Evolutionary conservation across 2,888 invertebrate genomes (phyloP).

Genomic region (Phaonia tiefii): DNA sequence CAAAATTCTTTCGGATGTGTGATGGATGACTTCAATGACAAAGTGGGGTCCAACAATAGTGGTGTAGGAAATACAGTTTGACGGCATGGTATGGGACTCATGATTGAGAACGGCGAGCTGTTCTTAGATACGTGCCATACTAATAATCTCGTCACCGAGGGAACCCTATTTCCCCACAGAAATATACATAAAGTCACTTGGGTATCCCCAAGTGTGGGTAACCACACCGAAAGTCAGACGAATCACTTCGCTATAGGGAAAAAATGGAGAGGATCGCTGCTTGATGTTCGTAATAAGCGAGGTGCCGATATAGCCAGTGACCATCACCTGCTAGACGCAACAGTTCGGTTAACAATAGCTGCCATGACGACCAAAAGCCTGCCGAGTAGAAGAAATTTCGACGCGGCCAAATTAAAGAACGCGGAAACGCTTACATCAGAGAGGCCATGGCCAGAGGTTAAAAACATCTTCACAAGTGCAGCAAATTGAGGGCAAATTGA

Average conservation of each 20-base stretch:
- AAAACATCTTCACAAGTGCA: too few relatives aligned
- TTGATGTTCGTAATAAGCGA: not conserved
- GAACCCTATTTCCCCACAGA: not conserved
- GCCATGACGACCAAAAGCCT: too few relatives aligned
- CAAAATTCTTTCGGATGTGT: not conserved
- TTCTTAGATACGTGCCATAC: conserved; percentile 11
- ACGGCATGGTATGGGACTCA: not conserved
- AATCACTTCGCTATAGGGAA: conserved; percentile 22
- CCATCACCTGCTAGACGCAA: not conserved
- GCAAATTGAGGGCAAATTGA: too few relatives aligned
- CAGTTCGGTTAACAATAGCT: not conserved
- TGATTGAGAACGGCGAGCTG: conserved; percentile 19
- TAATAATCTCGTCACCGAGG: conserved; percentile 9
- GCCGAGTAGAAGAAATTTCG: too few relatives aligned
- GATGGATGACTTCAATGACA: conserved; percentile 18
- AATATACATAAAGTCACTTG: conserved; percentile 13
- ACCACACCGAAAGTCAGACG: conserved; percentile 27
- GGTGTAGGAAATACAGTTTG: not conserved
- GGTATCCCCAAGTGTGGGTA: not conserved
- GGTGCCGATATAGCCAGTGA: not conserved
- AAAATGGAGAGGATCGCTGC: not conserved
- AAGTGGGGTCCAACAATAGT: conserved; percentile 13
- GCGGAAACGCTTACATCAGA: too few relatives aligned
- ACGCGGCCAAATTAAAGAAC: too few relatives aligned
- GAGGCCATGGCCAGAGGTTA: too few relatives aligned